Evolutionary conservation across 2,113 vertebrate species (phyloP).

Genomic region (Hippocampus barbouri): DNA sequence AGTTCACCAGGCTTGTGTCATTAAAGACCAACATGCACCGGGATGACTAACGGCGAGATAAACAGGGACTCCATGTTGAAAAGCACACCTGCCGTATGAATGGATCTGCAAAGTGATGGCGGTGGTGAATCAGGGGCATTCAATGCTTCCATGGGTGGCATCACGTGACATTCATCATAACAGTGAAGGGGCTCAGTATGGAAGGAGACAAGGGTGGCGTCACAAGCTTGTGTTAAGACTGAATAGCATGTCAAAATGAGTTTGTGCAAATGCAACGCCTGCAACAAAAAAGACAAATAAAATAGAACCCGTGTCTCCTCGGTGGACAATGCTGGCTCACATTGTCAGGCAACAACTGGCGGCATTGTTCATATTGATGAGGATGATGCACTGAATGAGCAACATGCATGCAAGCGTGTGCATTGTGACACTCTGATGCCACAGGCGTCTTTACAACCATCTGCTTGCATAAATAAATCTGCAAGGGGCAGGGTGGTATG

Average conservation of each 20-base stretch:
- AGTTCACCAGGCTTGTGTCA: slow-evolving; percentile 32
- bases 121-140: slow-evolving; percentile 28
- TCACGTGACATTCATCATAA: slow-evolving; percentile 62
- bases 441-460: slow-evolving; percentile 10
- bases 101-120: slow-evolving; percentile 12
- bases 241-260: slow-evolving; percentile 10
- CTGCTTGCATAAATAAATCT: not conserved
- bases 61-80: slow-evolving; percentile 34
- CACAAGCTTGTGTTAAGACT: slow-evolving; percentile 32
- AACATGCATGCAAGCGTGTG: slow-evolving; percentile 9
- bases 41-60: slow-evolving; percentile 34
- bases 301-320: slow-evolving; percentile 12
- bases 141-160: slow-evolving; percentile 29
- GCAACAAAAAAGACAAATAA: not conserved
- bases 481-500: not conserved
- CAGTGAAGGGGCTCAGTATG: slow-evolving; percentile 36
- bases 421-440: slow-evolving; percentile 4
- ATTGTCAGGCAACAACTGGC: slow-evolving; percentile 29
- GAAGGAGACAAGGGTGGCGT: not conserved
- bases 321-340: slow-evolving; percentile 16
- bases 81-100: slow-evolving; percentile 46
- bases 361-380: slow-evolving; percentile 28
- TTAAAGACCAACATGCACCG: slow-evolving; percentile 42
- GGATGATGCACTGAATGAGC: not conserved
- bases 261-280: slow-evolving; percentile 20